Percentiles rank a stretch among this genome's conserved stretches.
Evolutionary conservation across 2,113 vertebrate genomes (phyloP).

Genomic region (Bos javanicus): DNA sequence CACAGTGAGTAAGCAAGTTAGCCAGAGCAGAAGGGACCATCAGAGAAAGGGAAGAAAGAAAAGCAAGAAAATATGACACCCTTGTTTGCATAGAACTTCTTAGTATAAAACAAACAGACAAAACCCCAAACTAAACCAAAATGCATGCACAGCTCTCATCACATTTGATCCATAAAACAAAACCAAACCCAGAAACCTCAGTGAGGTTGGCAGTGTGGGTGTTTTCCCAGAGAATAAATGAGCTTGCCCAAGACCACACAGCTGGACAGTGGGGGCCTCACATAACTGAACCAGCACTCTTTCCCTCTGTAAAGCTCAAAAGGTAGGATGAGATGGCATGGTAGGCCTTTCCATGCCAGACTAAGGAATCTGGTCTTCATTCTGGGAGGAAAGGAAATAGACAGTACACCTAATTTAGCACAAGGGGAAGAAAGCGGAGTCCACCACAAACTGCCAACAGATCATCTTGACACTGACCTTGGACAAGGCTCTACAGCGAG

Average conservation of each 20-base stretch:
- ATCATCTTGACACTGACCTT: background rate
- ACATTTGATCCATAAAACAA: background rate
- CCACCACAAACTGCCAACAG: background rate
- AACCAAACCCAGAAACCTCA: background rate
- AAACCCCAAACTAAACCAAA: background rate
- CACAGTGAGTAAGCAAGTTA: background rate
- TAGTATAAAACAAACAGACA: background rate
- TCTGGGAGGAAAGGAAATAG: background rate
- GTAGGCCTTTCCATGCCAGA: background rate
- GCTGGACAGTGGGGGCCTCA: background rate
- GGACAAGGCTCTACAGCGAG: background rate
- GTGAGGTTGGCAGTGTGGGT: fast-evolving
- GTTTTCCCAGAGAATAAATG: fast-evolving
- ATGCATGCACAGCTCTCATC: too few species aligned
- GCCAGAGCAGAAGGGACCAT: background rate
- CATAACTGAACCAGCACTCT: background rate
- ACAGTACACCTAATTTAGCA: too few species aligned
- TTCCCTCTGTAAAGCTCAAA: background rate
- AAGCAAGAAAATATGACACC: background rate
- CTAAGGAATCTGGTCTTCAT: background rate
- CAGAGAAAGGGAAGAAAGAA: background rate
- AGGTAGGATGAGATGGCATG: background rate
- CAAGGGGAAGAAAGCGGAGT: background rate
- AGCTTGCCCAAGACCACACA: background rate
- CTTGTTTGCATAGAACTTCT: background rate